Evolutionary conservation across 1,140 invertebrate species (phyloP).

Genomic region (Papilio polyxenes): DNA sequence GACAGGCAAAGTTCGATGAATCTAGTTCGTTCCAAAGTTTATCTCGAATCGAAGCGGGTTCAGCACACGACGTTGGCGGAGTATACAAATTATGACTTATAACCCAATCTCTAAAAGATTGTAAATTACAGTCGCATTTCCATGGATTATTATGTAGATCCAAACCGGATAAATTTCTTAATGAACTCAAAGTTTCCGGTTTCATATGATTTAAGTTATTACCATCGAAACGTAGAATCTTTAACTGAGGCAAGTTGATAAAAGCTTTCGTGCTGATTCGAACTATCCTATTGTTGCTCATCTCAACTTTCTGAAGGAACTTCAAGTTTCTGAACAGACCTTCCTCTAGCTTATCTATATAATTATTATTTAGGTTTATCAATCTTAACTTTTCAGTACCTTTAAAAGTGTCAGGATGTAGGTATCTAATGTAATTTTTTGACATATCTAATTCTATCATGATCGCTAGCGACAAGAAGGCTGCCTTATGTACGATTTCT

Average conservation of each 20-base stretch:
- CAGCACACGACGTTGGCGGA: constrained; percentile 85
- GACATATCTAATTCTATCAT: constrained; percentile 93
- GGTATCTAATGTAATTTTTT: constrained; percentile 85
- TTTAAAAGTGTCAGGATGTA: constrained; percentile 87
- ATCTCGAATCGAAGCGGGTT: constrained; percentile 84
- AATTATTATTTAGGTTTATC: constrained; percentile 88
- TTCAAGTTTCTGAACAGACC: constrained; percentile 87
- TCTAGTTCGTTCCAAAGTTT: constrained; percentile 87
- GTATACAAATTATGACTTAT: constrained; percentile 87
- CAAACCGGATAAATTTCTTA: constrained; percentile 86
- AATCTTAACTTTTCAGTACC: constrained; percentile 86
- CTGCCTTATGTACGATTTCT: constrained; percentile 84
- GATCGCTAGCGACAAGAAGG: constrained; percentile 88
- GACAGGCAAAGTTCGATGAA: constrained; percentile 90
- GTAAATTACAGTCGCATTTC: constrained; percentile 93
- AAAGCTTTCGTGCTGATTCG: constrained; percentile 87
- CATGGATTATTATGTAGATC: constrained; percentile 91
- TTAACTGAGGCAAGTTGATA: constrained; percentile 84
- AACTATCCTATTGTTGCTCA: constrained; percentile 88
- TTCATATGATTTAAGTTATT: constrained; percentile 87
- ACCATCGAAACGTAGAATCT: constrained; percentile 85
- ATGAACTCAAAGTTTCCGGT: constrained; percentile 82
- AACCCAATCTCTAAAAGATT: constrained; percentile 89
- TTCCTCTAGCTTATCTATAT: constrained; percentile 85
- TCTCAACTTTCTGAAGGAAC: constrained; percentile 88